Conservation (phyloP, 2,888 invertebrate genomes). For the Rhingia campestris region DNA sequence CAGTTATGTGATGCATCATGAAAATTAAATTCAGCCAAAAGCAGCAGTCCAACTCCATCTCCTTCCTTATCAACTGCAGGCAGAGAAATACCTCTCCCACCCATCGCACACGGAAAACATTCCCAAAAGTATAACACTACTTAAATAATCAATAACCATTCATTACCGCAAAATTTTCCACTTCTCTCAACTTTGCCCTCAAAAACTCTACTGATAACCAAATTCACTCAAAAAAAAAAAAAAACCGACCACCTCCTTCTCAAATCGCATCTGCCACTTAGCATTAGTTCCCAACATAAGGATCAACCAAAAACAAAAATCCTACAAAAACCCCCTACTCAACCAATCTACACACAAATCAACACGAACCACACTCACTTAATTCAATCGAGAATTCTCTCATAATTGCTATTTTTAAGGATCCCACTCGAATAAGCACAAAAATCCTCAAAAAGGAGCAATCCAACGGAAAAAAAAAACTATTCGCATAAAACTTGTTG, state of each 20-base stretch:
- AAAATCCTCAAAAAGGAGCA: not conserved
- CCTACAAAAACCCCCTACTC: slow-evolving; percentile 20
- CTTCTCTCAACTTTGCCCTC: slow-evolving; percentile 41
- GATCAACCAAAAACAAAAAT: slow-evolving; percentile 27
- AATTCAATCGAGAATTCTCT: slow-evolving; percentile 72
- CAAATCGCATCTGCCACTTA: slow-evolving; percentile 67
- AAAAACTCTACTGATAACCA: not conserved
- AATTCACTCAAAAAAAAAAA: not conserved
- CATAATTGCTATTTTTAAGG: slow-evolving; percentile 69
- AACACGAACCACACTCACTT: slow-evolving; percentile 67
- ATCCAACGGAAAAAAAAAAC: slow-evolving; percentile 12
- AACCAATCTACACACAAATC: slow-evolving; percentile 55
- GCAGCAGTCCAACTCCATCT: no score
- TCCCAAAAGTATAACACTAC: slow-evolving; percentile 24
- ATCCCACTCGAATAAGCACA: not conserved
- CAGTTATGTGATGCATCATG: no score
- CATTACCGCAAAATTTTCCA: slow-evolving; percentile 59
- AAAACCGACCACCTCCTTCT: not conserved
- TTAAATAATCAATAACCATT: slow-evolving; percentile 53
- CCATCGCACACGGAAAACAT: not conserved
- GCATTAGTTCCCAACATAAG: slow-evolving; percentile 34
- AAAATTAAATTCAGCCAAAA: no score
- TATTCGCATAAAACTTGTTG: slow-evolving; percentile 64
- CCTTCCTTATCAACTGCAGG: not conserved
- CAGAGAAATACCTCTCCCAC: not conserved